Percentiles rank a stretch among this genome's conserved stretches.
These are phyloP conservation scores for Conomelus anceps DNA, from an alignment of 2,888 invertebrate species.

Conservation along the genomic window DNA sequence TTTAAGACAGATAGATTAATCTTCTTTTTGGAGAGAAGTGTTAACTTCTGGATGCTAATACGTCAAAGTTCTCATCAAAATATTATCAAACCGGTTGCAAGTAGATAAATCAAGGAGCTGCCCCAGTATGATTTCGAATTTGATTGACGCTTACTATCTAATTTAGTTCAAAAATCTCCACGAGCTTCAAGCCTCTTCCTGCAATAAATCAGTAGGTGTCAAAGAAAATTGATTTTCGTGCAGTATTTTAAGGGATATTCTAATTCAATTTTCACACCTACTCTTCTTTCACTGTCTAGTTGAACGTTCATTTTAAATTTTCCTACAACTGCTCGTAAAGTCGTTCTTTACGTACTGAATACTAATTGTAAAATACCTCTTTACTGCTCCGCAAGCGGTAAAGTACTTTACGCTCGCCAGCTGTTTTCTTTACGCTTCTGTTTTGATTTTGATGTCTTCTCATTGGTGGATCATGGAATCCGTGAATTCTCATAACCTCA, in stretches of 20 bases:
- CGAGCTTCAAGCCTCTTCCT: neutral
- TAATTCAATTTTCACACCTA: neutral
- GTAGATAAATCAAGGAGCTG: neutral
- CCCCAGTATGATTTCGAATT: neutral
- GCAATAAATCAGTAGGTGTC: neutral
- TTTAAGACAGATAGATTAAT: neutral
- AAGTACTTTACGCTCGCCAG: too few species aligned
- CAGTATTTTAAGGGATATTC: neutral
- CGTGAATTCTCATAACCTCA: too few species aligned
- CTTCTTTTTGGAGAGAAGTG: neutral
- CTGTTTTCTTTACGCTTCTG: too few species aligned
- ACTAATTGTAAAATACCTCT: too few species aligned
- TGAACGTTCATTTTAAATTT: too few species aligned
- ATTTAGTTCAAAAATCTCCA: neutral
- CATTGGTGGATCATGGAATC: too few species aligned
- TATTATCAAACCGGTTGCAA: neutral
- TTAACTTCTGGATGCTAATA: neutral
- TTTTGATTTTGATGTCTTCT: too few species aligned
- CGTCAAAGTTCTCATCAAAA: neutral
- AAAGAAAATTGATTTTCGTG: neutral
- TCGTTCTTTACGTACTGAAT: too few species aligned
- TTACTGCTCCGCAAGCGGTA: too few species aligned
- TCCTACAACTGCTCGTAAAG: too few species aligned
- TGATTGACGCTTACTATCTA: neutral
- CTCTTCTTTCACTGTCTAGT: neutral